Percentiles rank a stretch among this genome's conserved stretches.
Conservation (phyloP, 2,888 invertebrate species). For the Apocheima hispidaria region DNA sequence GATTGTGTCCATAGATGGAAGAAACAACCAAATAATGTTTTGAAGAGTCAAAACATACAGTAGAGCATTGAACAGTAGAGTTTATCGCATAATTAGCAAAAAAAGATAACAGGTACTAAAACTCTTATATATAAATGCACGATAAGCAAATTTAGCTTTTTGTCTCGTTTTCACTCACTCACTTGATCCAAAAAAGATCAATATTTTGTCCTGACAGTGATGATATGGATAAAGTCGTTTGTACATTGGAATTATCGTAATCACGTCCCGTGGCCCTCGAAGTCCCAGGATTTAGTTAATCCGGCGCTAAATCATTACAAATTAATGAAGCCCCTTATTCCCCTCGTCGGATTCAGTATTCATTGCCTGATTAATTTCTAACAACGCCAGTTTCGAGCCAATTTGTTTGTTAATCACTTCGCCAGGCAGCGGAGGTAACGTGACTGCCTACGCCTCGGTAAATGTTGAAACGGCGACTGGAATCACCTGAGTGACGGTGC, state of each 20-base stretch:
- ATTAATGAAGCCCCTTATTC: slow-evolving; percentile 45
- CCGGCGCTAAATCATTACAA: slow-evolving; percentile 49
- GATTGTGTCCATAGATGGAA: not conserved
- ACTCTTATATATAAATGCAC: no score
- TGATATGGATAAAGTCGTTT: slow-evolving; percentile 3
- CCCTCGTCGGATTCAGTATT: slow-evolving; percentile 38
- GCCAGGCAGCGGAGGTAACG: slow-evolving; percentile 35
- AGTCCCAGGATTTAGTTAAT: slow-evolving; percentile 42
- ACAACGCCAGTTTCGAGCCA: slow-evolving; percentile 39
- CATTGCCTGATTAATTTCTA: slow-evolving; percentile 45
- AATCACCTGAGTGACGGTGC: slow-evolving; percentile 27
- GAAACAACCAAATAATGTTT: not conserved
- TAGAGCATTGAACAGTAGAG: no score
- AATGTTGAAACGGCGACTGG: slow-evolving; percentile 35
- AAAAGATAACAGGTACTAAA: no score
- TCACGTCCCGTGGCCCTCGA: slow-evolving; percentile 21
- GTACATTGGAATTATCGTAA: slow-evolving; percentile 30
- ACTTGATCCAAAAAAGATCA: slow-evolving; percentile 1
- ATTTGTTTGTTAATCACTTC: slow-evolving; percentile 44
- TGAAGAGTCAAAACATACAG: no score
- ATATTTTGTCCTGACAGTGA: not conserved
- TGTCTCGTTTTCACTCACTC: no score
- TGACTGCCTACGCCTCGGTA: slow-evolving; percentile 27
- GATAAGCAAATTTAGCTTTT: no score
- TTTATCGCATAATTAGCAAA: no score